Percentiles rank a stretch among this genome's conserved stretches.
Evolutionary conservation across 2,797 vertebrate genomes (phyloP).

Genomic region (Macrochelys suwanniensis): DNA sequence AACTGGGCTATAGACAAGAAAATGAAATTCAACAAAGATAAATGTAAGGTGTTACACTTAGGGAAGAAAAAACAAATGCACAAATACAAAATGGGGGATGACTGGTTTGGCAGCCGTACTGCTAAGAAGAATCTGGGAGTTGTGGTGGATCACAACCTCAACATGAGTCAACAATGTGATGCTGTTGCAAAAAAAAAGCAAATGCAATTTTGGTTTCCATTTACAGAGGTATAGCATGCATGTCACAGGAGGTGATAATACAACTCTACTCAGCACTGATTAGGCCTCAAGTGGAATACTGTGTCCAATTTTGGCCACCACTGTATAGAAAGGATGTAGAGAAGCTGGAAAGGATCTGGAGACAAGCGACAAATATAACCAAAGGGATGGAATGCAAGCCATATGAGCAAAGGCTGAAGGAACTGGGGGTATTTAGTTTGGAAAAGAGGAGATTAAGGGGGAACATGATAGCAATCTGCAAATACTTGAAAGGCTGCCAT

Average conservation of each 20-base stretch:
- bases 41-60: neutral
- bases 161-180: neutral
- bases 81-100: neutral
- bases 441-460: neutral
- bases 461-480: neutral
- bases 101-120: neutral
- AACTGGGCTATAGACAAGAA: too few relatives aligned
- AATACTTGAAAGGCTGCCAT: neutral
- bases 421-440: neutral
- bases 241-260: neutral
- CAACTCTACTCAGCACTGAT: neutral
- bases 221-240: neutral
- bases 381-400: neutral
- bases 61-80: neutral
- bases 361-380: neutral
- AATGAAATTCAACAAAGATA: neutral
- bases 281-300: neutral
- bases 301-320: neutral
- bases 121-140: neutral
- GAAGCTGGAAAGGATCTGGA: neutral
- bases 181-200: neutral
- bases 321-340: neutral
- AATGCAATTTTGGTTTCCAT: neutral
- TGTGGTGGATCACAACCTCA: neutral
- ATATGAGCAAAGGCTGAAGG: neutral